Evolutionary conservation across 1,140 invertebrate genomes (phyloP).

Genomic region (Drosophila cardini): DNA sequence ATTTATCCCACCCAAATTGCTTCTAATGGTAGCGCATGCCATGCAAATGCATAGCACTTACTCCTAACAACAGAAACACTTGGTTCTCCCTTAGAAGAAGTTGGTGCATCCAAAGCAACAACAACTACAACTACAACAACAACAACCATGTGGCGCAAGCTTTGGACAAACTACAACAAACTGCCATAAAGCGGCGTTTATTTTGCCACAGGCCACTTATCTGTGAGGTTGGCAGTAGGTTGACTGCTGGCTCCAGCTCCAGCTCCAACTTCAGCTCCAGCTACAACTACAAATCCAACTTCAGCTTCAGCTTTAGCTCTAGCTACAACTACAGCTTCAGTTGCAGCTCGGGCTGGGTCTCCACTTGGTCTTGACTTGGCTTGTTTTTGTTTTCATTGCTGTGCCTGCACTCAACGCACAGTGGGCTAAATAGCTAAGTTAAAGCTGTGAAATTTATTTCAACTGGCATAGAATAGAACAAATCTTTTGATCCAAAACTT

Average conservation of each 20-base stretch:
- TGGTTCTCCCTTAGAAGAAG: conserved; percentile 68
- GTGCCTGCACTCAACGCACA: conserved; percentile 45
- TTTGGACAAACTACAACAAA: conserved; percentile 76
- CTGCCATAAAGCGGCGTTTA: conserved; percentile 82
- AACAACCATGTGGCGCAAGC: conserved; percentile 64
- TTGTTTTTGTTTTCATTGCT: conserved; percentile 79
- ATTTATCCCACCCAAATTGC: conserved; percentile 74
- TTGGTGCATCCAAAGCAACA: conserved; percentile 7
- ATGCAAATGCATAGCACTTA: conserved; percentile 77
- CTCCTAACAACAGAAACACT: conserved; percentile 67
- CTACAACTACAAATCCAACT: conserved; percentile 7
- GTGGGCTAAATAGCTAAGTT: neutral
- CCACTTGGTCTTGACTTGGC: conserved; percentile 54
- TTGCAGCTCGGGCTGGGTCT: conserved; percentile 41
- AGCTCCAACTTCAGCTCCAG: neutral
- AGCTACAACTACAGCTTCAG: conserved; percentile 19
- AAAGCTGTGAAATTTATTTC: neutral
- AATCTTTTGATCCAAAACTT: too few species aligned
- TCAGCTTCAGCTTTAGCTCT: conserved; percentile 15
- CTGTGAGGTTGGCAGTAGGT: conserved; percentile 69
- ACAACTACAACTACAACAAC: conserved; percentile 34
- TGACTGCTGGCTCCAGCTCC: conserved; percentile 35
- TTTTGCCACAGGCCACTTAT: conserved; percentile 83
- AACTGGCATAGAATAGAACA: too few species aligned
- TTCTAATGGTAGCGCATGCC: conserved; percentile 80